Conservation (phyloP, 1,140 invertebrate species). For the Drosophila elegans region DNA sequence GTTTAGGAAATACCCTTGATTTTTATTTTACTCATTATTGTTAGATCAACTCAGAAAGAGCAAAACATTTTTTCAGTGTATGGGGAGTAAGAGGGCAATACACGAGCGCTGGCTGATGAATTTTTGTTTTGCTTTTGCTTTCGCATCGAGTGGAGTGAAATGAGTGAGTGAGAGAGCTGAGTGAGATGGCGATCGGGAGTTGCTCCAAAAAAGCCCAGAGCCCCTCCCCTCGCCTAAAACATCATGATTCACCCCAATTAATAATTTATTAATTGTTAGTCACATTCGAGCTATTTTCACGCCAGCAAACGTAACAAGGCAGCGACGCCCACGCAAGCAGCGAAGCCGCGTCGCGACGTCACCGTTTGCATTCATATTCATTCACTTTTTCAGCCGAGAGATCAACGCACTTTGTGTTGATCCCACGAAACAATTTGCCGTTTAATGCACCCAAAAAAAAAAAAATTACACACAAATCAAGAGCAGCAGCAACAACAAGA, state of each 20-base stretch:
- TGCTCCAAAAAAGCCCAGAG: conserved; percentile 11
- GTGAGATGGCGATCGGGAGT: conserved; percentile 26
- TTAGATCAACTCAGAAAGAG: not conserved
- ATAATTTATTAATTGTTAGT: conserved; percentile 74
- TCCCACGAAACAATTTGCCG: conserved; percentile 82
- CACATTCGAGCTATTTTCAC: conserved; percentile 69
- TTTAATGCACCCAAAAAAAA: conserved; percentile 76
- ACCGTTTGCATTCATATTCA: conserved; percentile 72
- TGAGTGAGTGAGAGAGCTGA: conserved; percentile 38
- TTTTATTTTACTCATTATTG: no score
- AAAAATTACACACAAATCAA: conserved; percentile 41
- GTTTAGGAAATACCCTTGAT: no score
- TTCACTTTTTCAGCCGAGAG: conserved; percentile 74
- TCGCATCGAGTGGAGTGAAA: conserved; percentile 73
- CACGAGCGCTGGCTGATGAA: conserved; percentile 51
- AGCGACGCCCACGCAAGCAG: conserved; percentile 18
- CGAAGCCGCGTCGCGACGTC: conserved; percentile 34
- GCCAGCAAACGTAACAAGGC: conserved; percentile 43
- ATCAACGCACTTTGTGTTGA: conserved; percentile 82
- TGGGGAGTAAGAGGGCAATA: conserved; percentile 11
- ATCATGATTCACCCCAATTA: conserved; percentile 54
- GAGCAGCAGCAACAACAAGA: conserved; percentile 37
- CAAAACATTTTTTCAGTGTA: conserved; percentile 6
- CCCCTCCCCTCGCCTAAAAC: not conserved
- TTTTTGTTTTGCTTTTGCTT: conserved; percentile 80